These are phyloP conservation scores for Blastomussa wellsi DNA, from an alignment of 92 coral and sea anemone species.

Conservation along the genomic window DNA sequence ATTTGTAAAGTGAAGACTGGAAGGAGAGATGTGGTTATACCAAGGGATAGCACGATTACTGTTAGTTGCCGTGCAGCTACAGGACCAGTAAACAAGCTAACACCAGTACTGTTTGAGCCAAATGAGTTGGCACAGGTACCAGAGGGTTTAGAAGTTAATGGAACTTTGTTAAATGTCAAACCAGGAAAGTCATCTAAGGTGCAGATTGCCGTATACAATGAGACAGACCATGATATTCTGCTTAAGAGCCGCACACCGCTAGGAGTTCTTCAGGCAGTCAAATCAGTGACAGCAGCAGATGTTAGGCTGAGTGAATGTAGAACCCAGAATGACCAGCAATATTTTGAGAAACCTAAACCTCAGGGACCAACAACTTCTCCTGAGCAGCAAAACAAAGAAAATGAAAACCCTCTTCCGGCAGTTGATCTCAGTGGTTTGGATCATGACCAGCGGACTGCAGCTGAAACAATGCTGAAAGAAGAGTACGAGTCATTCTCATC, in stretches of 20 bases:
- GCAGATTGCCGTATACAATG: conserved; percentile 32
- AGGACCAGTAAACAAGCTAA: conserved; percentile 33
- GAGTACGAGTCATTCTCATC: too few species aligned
- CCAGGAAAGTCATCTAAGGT: conserved; percentile 42
- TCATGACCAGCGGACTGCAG: background rate
- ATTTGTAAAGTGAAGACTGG: conserved; percentile 52
- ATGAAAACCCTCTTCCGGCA: conserved; percentile 25
- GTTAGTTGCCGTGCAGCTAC: conserved; percentile 38
- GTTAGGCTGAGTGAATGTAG: background rate
- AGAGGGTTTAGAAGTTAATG: conserved; percentile 54
- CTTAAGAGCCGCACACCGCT: conserved; percentile 36
- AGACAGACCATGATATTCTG: conserved; percentile 36
- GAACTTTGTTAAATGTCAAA: conserved; percentile 44
- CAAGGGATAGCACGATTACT: conserved; percentile 40
- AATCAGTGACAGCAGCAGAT: conserved; percentile 30
- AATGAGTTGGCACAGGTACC: conserved; percentile 33
- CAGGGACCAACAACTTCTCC: background rate
- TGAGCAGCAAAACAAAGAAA: background rate
- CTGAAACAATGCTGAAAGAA: conserved; percentile 27
- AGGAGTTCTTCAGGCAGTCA: conserved; percentile 48
- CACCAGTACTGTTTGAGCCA: conserved; percentile 41
- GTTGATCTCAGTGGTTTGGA: conserved; percentile 24
- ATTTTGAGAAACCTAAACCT: background rate
- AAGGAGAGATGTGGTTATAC: conserved; percentile 43
- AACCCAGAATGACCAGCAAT: background rate